phyloP scores from a whole-genome alignment of 2,797 vertebrate species.

The Smutsia temminckii region DNA sequence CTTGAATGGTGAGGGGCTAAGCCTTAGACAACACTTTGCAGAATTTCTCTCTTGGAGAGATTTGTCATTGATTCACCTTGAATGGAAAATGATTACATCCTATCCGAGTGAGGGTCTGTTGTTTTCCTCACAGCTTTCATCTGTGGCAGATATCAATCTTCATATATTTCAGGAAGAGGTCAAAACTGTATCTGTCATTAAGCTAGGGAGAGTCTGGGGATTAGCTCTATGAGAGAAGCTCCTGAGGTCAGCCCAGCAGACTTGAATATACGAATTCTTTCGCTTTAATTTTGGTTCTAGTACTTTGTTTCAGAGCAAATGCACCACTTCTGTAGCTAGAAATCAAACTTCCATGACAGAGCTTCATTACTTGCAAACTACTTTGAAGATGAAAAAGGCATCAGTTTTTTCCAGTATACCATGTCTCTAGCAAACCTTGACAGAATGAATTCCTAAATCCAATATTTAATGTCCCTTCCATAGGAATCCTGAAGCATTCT shows the following conservation, averaged over 20 bases:
- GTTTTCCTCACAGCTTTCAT: slow-evolving; percentile 65
- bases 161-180: slow-evolving; percentile 33
- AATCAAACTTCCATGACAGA: background rate
- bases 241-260: background rate
- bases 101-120: slow-evolving; percentile 38
- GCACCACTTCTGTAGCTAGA: background rate
- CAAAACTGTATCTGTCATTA: background rate
- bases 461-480: background rate
- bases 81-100: slow-evolving; percentile 58
- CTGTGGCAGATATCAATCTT: slow-evolving; percentile 62
- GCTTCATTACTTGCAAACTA: background rate
- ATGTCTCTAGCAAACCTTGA: background rate
- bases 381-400: background rate
- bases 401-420: background rate
- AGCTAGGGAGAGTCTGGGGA: background rate
- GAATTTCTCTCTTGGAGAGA: slow-evolving; percentile 63
- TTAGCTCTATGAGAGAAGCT: background rate
- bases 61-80: slow-evolving; percentile 65
- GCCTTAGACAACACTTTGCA: slow-evolving; percentile 48
- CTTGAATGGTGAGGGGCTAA: slow-evolving; percentile 53
- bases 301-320: background rate
- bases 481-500: background rate
- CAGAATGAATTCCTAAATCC: background rate
- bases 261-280: background rate
- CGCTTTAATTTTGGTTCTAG: slow-evolving; percentile 31